phyloP scores from a whole-genome alignment of 2,888 invertebrate genomes.

The Zaprionus bogoriensis region DNA sequence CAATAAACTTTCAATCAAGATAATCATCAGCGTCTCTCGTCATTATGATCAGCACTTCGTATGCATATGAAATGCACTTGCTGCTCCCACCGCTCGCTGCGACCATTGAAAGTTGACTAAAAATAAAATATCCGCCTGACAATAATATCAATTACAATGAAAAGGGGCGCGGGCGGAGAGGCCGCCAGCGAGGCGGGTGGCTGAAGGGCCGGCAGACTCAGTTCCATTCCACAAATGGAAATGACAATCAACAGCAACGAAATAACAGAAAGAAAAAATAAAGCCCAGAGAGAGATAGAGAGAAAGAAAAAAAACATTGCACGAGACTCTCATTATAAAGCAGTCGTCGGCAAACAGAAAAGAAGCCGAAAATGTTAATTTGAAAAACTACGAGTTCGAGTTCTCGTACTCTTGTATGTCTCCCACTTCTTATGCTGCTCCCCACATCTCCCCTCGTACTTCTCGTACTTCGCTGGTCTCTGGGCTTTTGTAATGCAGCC shows the following conservation, averaged over 20 bases:
- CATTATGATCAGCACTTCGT: neutral
- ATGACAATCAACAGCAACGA: constrained; percentile 18
- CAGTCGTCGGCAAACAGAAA: constrained; percentile 27
- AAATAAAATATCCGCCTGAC: constrained; percentile 68
- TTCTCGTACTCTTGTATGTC: neutral
- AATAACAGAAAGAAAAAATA: neutral
- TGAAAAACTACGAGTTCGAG: constrained; percentile 24
- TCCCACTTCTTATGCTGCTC: neutral
- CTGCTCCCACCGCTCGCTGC: neutral
- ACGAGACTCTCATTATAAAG: constrained; percentile 71
- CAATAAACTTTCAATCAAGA: constrained; percentile 49
- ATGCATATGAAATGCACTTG: constrained; percentile 58
- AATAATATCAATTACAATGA: constrained; percentile 71
- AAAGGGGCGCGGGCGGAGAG: neutral
- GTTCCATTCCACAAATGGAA: constrained; percentile 34
- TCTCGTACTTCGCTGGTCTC: neutral
- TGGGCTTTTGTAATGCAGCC: constrained; percentile 37
- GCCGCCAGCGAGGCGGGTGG: neutral
- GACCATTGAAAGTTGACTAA: constrained; percentile 58
- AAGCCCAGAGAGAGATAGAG: constrained; percentile 21
- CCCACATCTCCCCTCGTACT: neutral
- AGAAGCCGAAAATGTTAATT: constrained; percentile 55
- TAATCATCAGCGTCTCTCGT: constrained; percentile 20
- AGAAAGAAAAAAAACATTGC: constrained; percentile 50
- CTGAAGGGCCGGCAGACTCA: constrained; percentile 27